phyloP scores from a whole-genome alignment of 1,140 invertebrate species.

The Cryptotermes secundus region DNA sequence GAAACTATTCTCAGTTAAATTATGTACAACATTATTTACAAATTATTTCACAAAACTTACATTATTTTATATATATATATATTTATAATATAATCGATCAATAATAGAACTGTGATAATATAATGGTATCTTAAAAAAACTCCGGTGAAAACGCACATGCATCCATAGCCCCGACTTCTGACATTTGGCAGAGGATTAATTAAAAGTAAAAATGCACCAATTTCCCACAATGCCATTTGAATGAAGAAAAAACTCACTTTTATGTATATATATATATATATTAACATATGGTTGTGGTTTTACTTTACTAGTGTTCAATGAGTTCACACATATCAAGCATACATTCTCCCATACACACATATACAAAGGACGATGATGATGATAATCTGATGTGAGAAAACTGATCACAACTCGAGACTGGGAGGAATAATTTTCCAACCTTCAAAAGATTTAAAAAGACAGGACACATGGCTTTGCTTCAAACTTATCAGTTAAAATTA shows the following conservation, averaged over 20 bases:
- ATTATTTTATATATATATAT: conserved; percentile 30
- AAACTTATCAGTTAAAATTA: background rate
- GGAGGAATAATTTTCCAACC: background rate
- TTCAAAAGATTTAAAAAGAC: background rate
- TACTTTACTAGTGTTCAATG: background rate
- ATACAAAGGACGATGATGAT: background rate
- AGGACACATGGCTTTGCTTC: background rate
- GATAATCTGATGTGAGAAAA: background rate
- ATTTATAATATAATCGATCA: conserved; percentile 31
- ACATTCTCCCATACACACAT: background rate
- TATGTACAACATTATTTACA: conserved; percentile 34
- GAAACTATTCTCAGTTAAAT: conserved; percentile 32
- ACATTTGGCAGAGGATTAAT: background rate
- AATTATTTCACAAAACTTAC: conserved; percentile 28
- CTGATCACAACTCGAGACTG: conserved; percentile 11
- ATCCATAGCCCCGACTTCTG: conserved; percentile 23
- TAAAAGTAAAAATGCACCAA: conserved; percentile 33
- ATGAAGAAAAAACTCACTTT: conserved; percentile 24
- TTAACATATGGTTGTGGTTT: conserved; percentile 15
- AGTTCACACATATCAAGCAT: background rate
- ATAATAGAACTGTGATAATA: conserved; percentile 29
- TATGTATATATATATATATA: background rate
- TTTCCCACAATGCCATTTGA: conserved; percentile 28
- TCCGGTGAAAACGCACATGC: conserved; percentile 29
- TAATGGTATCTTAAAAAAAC: conserved; percentile 24